These are phyloP conservation scores for Morone chrysops DNA, from an alignment of 2,113 vertebrate genomes.

Conservation along the genomic window DNA sequence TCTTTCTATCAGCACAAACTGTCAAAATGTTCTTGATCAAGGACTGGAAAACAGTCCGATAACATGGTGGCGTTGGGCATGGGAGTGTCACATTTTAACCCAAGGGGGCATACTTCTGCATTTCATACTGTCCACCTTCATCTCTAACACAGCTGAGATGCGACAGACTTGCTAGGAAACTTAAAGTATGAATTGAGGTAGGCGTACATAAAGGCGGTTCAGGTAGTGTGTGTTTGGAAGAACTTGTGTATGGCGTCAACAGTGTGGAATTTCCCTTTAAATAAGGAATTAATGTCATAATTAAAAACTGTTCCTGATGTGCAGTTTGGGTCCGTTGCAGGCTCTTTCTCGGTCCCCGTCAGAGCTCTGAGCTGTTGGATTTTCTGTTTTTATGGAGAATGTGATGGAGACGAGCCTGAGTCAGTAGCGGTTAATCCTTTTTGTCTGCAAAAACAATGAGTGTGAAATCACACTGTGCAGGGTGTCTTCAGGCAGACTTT, in stretches of 20 bases:
- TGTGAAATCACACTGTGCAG: constrained; percentile 74
- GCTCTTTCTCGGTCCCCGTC: neutral
- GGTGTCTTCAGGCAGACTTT: constrained; percentile 72
- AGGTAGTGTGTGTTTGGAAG: neutral
- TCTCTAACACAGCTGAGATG: neutral
- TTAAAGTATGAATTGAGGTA: neutral
- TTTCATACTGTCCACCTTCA: neutral
- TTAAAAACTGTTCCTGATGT: neutral
- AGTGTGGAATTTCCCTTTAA: neutral
- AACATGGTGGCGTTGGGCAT: neutral
- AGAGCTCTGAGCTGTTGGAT: constrained; percentile 33
- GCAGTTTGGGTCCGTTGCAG: neutral
- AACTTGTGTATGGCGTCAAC: neutral
- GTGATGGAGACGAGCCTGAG: constrained; percentile 12
- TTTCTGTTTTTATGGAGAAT: constrained; percentile 8
- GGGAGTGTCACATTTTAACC: too few relatives aligned
- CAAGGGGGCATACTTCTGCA: too few relatives aligned
- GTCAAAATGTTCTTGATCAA: too few relatives aligned
- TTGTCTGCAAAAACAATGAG: constrained; percentile 76
- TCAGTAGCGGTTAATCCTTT: constrained; percentile 62
- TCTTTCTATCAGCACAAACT: neutral
- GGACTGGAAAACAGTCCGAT: too few relatives aligned
- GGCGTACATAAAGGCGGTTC: neutral
- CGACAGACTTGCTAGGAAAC: neutral
- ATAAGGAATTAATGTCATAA: neutral